phyloP scores from a whole-genome alignment of 2,888 invertebrate species.

The Andricus quercusramuli region DNA sequence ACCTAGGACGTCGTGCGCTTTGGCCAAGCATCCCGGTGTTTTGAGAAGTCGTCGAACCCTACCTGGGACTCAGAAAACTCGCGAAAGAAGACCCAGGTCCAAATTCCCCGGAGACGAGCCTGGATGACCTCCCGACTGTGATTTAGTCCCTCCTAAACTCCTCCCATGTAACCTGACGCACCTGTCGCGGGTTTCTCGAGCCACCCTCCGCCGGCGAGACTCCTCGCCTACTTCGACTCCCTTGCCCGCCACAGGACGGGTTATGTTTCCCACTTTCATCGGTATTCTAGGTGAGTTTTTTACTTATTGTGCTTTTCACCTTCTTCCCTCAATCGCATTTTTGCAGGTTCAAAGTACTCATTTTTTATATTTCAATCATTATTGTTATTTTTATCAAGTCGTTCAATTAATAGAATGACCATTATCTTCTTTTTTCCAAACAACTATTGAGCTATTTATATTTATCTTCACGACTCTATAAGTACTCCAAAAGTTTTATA shows the following conservation, averaged over 20 bases:
- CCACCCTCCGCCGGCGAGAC: conserved; percentile 1
- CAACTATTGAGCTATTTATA: no score
- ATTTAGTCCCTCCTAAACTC: conserved; percentile 46
- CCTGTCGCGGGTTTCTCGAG: conserved; percentile 58
- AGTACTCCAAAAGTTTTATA: background rate
- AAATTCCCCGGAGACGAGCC: background rate
- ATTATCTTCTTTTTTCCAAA: background rate
- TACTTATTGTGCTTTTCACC: background rate
- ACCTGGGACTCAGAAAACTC: conserved; percentile 40
- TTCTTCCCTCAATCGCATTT: background rate
- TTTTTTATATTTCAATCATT: background rate
- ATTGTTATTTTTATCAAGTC: background rate
- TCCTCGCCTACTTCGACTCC: conserved; percentile 49
- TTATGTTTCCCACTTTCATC: conserved; percentile 86
- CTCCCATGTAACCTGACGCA: conserved; percentile 48
- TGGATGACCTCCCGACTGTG: background rate
- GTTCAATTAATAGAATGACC: background rate
- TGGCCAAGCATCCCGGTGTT: conserved; percentile 54
- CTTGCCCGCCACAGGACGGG: conserved; percentile 78
- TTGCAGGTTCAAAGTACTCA: background rate
- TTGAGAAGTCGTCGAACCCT: conserved; percentile 43
- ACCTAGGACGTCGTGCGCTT: conserved; percentile 57
- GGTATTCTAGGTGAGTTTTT: conserved; percentile 85
- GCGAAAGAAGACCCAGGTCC: conserved; percentile 32
- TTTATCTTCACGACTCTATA: background rate